phyloP scores from a whole-genome alignment of 2,113 vertebrate species.

The Phrynocephalus versicolor region DNA sequence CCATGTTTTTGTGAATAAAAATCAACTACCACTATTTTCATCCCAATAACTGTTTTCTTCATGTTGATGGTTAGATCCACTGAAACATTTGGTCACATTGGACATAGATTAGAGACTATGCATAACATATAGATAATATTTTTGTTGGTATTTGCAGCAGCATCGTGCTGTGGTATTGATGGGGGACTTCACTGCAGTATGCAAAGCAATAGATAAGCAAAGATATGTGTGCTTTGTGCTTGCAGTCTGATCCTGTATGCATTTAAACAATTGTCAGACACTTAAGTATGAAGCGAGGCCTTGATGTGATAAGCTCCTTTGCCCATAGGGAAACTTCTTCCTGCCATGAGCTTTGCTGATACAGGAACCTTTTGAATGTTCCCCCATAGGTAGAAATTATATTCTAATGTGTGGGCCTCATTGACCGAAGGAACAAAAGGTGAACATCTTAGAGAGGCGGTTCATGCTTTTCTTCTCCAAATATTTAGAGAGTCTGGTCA shows the following conservation, averaged over 20 bases:
- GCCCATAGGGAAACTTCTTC: neutral
- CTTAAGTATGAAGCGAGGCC: neutral
- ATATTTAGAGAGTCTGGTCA: neutral
- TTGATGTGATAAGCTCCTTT: neutral
- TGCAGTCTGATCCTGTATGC: neutral
- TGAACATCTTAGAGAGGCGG: neutral
- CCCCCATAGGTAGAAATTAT: neutral
- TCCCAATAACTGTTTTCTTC: neutral
- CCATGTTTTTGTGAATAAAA: neutral
- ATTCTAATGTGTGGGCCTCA: neutral
- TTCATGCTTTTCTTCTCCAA: neutral
- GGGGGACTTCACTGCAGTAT: neutral
- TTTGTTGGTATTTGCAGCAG: neutral
- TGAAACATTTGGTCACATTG: neutral
- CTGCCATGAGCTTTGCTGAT: neutral
- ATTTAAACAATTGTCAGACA: neutral
- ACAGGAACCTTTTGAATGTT: slow-evolving; percentile 4
- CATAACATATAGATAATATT: neutral
- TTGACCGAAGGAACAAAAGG: neutral
- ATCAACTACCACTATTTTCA: neutral
- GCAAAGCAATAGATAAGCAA: neutral
- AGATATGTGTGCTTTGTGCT: neutral
- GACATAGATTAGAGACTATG: neutral
- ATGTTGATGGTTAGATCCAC: neutral
- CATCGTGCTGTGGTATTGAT: neutral